phyloP scores from a whole-genome alignment of 2,888 invertebrate genomes.

The Stomorhina lunata region DNA sequence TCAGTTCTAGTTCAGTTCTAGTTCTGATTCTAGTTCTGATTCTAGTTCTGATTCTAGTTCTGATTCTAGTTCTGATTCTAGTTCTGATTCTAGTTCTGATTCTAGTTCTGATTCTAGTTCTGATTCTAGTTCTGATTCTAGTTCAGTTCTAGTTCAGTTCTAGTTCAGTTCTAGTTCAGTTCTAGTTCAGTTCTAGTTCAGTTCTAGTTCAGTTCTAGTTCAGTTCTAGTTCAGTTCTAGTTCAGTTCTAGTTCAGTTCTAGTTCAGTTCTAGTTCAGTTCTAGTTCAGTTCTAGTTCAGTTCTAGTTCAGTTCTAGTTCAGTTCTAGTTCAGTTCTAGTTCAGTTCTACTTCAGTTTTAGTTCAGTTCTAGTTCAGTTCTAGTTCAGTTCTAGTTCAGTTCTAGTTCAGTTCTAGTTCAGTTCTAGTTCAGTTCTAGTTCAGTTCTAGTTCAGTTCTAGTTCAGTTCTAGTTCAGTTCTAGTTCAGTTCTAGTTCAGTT shows the following conservation, averaged over 20 bases:
- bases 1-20: too few relatives aligned
- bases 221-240: background rate
- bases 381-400: background rate
- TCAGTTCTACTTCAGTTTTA: too few relatives aligned
- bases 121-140: too few relatives aligned
- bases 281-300: background rate
- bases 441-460: background rate
- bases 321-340: background rate
- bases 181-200: too few relatives aligned
- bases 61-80: too few relatives aligned
- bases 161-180: too few relatives aligned
- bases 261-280: background rate
- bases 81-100: too few relatives aligned
- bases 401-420: background rate
- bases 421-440: background rate
- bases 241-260: background rate
- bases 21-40: too few relatives aligned
- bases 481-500: background rate
- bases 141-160: too few relatives aligned
- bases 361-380: background rate
- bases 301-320: background rate
- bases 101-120: too few relatives aligned
- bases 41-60: too few relatives aligned
- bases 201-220: too few relatives aligned
- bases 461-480: background rate